Percentiles rank a stretch among this genome's conserved stretches.
phyloP scores from a whole-genome alignment of 2,888 invertebrate genomes.

The Colletes collaris region DNA sequence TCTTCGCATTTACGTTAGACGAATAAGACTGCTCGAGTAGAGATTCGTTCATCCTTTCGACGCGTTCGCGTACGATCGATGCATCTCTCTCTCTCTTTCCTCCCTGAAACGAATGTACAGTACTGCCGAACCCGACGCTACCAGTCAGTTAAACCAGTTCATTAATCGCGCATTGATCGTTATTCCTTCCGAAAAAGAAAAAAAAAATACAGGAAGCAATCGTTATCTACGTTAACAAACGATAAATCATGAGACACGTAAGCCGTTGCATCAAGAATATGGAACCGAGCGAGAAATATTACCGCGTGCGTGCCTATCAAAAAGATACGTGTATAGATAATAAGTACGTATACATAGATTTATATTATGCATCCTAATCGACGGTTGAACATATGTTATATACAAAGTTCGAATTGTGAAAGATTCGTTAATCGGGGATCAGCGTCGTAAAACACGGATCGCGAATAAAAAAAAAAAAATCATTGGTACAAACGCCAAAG shows the following conservation, averaged over 20 bases:
- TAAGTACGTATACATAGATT: conserved; percentile 27
- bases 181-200: not conserved
- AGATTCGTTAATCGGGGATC: conserved; percentile 23
- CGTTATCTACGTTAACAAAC: not conserved
- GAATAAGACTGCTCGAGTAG: conserved; percentile 47
- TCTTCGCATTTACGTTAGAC: conserved; percentile 49
- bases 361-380: conserved; percentile 21
- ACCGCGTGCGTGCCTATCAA: conserved; percentile 33
- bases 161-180: not conserved
- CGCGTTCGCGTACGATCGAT: not conserved
- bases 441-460: conserved; percentile 4
- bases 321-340: conserved; percentile 26
- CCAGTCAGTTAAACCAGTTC: not conserved
- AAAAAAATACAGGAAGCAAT: not conserved
- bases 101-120: conserved; percentile 11
- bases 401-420: conserved; percentile 25
- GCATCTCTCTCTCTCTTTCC: conserved; percentile 37
- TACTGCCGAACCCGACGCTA: not conserved
- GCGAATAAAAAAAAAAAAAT: conserved; percentile 52
- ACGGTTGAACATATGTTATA: conserved; percentile 29
- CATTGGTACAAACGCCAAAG: conserved; percentile 81
- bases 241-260: conserved; percentile 10
- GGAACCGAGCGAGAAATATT: conserved; percentile 3
- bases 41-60: conserved; percentile 17
- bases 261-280: conserved; percentile 9